Base-by-base conservation (phyloP, 2,888 invertebrate genomes). In the Phengaris alcon region DNA sequence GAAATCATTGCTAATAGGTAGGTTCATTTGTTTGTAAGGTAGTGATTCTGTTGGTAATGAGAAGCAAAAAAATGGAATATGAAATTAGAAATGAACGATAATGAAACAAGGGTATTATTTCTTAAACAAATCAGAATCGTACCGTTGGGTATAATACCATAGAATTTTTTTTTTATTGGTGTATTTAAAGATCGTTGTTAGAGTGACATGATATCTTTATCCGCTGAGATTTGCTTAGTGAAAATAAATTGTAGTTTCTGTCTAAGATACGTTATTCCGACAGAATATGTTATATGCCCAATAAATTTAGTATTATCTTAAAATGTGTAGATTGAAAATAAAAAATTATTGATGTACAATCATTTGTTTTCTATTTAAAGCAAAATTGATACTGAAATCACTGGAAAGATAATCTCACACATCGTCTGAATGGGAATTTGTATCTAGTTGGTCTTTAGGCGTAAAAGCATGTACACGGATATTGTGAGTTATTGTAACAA, bases 381-480 rank as follows among this genome's bases (percentile, higher is more conserved):
- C 88, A 86, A 88, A 87, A 82, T 88, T 89, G 90, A 88, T 88
- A 81, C 51, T 89, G 93, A 91, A 93, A 93, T 93, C 93, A 93
- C 92, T 85, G 80, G 77, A 78, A 81, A 77, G 78, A 76, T 79
- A 83, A 87, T 91, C 93, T 93, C 93, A 93, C 93, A 93, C 91
- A 83, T 89, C 90, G 88, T 85, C 81, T 79, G 73, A 81, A 83
- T 81, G 78, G 79, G 80, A 78, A 76, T 82, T 83, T 80, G 80
- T 81, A 79, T 84, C 91, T 89, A 84, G 88, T 91, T 93, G 92
- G 93, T 93, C 92, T 92, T 93, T 92, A 90, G 92, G 91, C 81
- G 83, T 82, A 82, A 81, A 80, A 86, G 90, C 90, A 90, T 90
- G 90, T 81, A 79, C 72, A 73, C 8, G 46, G 52, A 70, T 68